Evolutionary conservation across 2,888 invertebrate species (phyloP).

Genomic region (Sphaerophoria taeniata): DNA sequence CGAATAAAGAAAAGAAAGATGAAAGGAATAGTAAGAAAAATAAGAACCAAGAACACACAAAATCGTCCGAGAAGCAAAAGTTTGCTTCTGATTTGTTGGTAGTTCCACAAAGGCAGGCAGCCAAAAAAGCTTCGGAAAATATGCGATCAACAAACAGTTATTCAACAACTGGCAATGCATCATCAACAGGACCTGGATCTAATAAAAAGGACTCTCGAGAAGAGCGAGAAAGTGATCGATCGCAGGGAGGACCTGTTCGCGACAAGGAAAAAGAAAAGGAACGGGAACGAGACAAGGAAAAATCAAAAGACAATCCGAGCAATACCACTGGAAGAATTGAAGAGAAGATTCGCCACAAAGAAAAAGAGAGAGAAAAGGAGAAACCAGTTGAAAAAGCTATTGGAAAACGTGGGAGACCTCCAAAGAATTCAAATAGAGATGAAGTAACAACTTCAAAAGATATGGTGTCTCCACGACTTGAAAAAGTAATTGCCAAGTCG

Average conservation of each 20-base stretch:
- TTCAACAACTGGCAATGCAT: conserved; percentile 52
- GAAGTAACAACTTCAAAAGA: conserved; percentile 55
- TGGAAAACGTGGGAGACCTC: conserved; percentile 82
- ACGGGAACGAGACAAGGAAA: background rate
- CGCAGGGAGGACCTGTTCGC: conserved; percentile 53
- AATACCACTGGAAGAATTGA: conserved; percentile 72
- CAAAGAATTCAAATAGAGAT: conserved; percentile 76
- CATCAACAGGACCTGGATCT: conserved; percentile 24
- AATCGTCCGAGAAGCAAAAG: conserved; percentile 70
- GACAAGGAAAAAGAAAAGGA: conserved; percentile 75
- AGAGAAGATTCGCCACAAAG: conserved; percentile 82
- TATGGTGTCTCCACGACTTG: conserved; percentile 68
- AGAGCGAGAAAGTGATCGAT: conserved; percentile 65
- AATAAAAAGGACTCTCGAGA: conserved; percentile 64
- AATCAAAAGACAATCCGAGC: conserved; percentile 72
- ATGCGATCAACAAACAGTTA: conserved; percentile 87
- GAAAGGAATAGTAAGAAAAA: conserved; percentile 52
- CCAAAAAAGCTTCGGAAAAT: conserved; percentile 95
- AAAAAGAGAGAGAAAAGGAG: conserved; percentile 28
- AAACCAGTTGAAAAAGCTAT: conserved; percentile 77
- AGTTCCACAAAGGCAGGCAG: conserved; percentile 94
- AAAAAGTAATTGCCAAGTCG: conserved; percentile 67
- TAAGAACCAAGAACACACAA: conserved; percentile 45
- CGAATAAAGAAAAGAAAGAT: conserved; percentile 63
- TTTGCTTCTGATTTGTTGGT: conserved; percentile 90